Evolutionary conservation across 1,140 invertebrate genomes (phyloP).

Genomic region (Drosophila tropicalis): DNA sequence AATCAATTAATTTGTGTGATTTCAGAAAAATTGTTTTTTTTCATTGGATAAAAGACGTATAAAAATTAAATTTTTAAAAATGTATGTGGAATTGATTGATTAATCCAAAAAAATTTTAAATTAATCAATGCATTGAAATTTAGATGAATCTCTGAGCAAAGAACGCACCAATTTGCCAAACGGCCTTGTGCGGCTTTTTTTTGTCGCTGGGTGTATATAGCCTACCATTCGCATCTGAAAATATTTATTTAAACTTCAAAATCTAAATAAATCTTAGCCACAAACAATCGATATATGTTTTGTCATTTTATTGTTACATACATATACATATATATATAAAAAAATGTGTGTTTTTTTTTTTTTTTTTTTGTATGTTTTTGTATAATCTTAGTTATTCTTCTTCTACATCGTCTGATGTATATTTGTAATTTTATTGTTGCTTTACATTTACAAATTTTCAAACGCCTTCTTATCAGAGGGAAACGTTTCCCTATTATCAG

Average conservation of each 20-base stretch:
- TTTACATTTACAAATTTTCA: slow-evolving; percentile 49
- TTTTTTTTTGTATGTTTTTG: slow-evolving; percentile 39
- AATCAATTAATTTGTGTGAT: too few relatives aligned
- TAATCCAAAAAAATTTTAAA: too few relatives aligned
- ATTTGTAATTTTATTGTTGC: slow-evolving; percentile 26
- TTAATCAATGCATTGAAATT: too few relatives aligned
- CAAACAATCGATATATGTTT: slow-evolving; percentile 41
- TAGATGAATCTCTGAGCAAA: too few relatives aligned
- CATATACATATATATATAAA: slow-evolving; percentile 66
- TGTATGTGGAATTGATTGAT: too few relatives aligned
- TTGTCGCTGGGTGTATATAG: too few relatives aligned
- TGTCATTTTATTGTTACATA: slow-evolving; percentile 40
- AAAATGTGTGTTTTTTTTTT: slow-evolving; percentile 50
- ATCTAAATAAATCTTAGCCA: slow-evolving; percentile 58
- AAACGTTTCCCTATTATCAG: slow-evolving; percentile 24
- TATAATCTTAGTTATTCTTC: slow-evolving; percentile 49
- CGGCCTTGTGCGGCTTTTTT: too few relatives aligned
- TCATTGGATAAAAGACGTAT: too few relatives aligned
- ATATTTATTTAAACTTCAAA: slow-evolving; percentile 63
- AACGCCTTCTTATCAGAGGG: slow-evolving; percentile 28
- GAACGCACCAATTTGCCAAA: too few relatives aligned
- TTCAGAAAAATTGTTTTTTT: too few relatives aligned
- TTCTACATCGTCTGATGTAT: slow-evolving; percentile 3
- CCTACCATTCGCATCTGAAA: slow-evolving; percentile 39
- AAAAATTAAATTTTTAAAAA: too few relatives aligned